Evolutionary conservation across 2,888 invertebrate species (phyloP), one percentile per base, ranked within the genome.

Genomic region (Hymenopus coronatus): DNA sequence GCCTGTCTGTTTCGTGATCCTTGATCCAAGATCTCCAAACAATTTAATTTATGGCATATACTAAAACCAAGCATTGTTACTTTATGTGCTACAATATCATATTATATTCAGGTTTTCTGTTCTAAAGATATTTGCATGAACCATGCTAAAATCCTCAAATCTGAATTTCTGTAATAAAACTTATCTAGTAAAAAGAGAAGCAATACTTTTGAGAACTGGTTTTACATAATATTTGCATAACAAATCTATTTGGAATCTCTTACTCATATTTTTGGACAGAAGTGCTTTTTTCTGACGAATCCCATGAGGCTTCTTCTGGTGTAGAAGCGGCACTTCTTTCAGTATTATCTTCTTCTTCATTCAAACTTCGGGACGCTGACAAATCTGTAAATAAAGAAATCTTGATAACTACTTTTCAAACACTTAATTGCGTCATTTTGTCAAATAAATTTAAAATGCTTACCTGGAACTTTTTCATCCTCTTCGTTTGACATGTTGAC

Each of bases 191-290:
- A 30, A 30, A 30, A 30, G 4, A 3, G 30, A 3, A 30, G 4
- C 30, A 30, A 30, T 3, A 2, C 4, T 30, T 30, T 2, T 30
- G 4, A 4, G 30, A 3, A 30, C 30, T 30, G 30, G 4, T 30
- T 30, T 30, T 30, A 30, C 4, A 30, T 2, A 30, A 4, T 30
- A 30, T 30, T 3, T 4, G 4, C 4, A 3, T 30, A 4, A 30
- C 30, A 30, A 30, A 2, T 30, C 30, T 30, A 30, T 4, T 30
- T 30, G 4, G 30, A 30, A 30, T 3, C 4, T 84, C 90, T 83
- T 85, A 90, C 90, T 90, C 90, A 87, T 90, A 90, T 90, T 90
- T 90, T 28, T 89, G 90, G 81, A 90, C 81, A 15, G 90, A 90
- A 20, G 89, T 85, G 89, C 90, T 90, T 87, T 88, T 90, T 81